Percentiles rank a stretch among this genome's conserved stretches.
These are phyloP conservation scores for Leistus spinibarbis DNA, from an alignment of 2,888 invertebrate genomes.

Conservation along the genomic window DNA sequence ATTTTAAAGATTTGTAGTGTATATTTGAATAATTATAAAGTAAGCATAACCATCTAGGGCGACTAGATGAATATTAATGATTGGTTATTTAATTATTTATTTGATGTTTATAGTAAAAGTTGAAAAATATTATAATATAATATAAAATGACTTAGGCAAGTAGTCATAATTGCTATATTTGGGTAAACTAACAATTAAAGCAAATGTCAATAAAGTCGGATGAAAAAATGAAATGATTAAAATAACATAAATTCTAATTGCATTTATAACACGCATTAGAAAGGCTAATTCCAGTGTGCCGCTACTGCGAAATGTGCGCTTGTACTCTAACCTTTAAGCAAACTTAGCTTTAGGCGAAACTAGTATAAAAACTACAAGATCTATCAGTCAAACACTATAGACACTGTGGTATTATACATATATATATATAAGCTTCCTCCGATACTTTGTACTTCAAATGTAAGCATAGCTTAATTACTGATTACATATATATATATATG, in stretches of 20 bases:
- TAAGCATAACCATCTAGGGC: no score
- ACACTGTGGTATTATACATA: conserved; percentile 1
- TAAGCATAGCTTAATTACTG: conserved; percentile 25
- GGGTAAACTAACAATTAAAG: no score
- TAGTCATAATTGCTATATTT: no score
- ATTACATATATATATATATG: conserved; percentile 27
- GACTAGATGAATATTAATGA: no score
- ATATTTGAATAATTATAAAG: no score
- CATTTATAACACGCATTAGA: background rate
- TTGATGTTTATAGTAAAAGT: no score
- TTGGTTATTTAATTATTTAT: no score
- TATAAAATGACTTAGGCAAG: no score
- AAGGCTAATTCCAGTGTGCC: background rate
- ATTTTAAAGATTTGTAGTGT: no score
- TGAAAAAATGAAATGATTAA: no score
- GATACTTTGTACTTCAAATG: conserved; percentile 22
- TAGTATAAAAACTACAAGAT: background rate
- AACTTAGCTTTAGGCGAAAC: background rate
- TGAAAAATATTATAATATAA: no score
- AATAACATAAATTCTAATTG: background rate
- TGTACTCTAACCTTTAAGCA: background rate
- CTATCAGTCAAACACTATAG: background rate
- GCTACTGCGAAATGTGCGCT: background rate
- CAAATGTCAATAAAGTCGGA: background rate
- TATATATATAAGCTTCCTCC: conserved; percentile 18